Evolutionary conservation across 2,113 vertebrate species (phyloP).

Genomic region (human): DNA sequence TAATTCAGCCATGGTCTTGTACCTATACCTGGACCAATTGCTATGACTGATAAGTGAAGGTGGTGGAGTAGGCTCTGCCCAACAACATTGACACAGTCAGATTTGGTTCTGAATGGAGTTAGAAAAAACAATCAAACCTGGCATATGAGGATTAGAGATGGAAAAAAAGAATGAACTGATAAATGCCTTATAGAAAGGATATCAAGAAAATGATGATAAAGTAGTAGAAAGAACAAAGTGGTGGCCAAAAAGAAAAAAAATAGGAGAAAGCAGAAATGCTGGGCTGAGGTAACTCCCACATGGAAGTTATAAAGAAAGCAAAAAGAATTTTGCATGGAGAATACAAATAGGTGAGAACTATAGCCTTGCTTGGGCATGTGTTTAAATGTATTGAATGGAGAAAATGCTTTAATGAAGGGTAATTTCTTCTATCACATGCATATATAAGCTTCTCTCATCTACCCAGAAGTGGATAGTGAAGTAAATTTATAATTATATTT

Average conservation of each 20-base stretch:
- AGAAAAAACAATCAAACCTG: background rate
- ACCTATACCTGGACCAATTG: no score
- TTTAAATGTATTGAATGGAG: conserved; percentile 26
- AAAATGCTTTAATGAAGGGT: background rate
- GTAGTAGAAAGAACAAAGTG: background rate
- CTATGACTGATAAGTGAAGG: background rate
- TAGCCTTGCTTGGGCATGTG: background rate
- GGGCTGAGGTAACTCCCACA: background rate
- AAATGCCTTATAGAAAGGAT: background rate
- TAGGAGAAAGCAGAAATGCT: background rate
- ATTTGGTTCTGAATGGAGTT: background rate
- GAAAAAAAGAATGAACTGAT: background rate
- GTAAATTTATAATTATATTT: conserved; percentile 57
- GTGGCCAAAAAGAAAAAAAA: background rate
- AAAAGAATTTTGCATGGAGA: background rate
- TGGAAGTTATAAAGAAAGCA: background rate
- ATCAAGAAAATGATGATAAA: background rate
- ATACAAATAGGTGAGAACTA: background rate
- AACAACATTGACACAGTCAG: background rate
- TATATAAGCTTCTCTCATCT: conserved; percentile 13
- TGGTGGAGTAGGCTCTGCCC: no score
- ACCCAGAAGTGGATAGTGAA: background rate
- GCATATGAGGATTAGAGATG: background rate
- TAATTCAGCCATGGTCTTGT: background rate
- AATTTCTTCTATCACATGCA: conserved; percentile 17